Base-by-base conservation (phyloP, 2,797 vertebrate genomes). In the Trachops cirrhosus region DNA sequence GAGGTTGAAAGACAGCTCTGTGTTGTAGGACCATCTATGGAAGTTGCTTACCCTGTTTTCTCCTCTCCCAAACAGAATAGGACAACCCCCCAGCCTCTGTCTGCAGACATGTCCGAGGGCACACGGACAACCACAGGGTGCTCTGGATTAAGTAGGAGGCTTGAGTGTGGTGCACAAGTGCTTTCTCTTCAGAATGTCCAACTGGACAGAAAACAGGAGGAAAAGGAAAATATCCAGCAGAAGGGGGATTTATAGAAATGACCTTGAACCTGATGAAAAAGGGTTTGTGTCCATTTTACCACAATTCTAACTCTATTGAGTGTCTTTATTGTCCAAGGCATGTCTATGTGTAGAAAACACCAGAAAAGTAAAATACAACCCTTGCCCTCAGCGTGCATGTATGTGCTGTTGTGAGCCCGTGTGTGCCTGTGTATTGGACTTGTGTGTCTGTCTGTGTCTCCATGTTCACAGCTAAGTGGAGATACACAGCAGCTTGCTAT, bases 151-250 rank as follows among this genome's bases (percentile, higher is more conserved):
- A 52, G 32, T 0, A 74, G n/a, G 37, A 41, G 37, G 14, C n/a
- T 44, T 64, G 3, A 6, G 29, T 3, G n/a, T 21, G 46, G 22
- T 52, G 10, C 41, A 41, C 9, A 54, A 3, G 32, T n/a, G 16
- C 12, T 19, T 86, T 92, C 62, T 86, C 80, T 79, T 32, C 37
- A 73, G 50, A 83, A 73, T 34, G 14, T 50, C 68, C 59, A 70
- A 67, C 24, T 3, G 32, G 54, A 54, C 59, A 82, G 19, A 74
- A 73, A 92, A 64, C 19, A 46, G 41, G 54, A 91, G n/a, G 32
- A 37, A 85, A 93, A 92, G 84, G 48, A 74, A 73, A 89, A 59
- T 29, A 46, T 18, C 46, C 41, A 71, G 59, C 34, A 57, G 50
- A 18, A 21, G 44, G 26, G 68, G 29, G 18, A 26, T 78, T 57